Percentiles rank a stretch among this genome's conserved stretches.
phyloP scores from a whole-genome alignment of 2,113 vertebrate species.

The Irena cyanogastra region DNA sequence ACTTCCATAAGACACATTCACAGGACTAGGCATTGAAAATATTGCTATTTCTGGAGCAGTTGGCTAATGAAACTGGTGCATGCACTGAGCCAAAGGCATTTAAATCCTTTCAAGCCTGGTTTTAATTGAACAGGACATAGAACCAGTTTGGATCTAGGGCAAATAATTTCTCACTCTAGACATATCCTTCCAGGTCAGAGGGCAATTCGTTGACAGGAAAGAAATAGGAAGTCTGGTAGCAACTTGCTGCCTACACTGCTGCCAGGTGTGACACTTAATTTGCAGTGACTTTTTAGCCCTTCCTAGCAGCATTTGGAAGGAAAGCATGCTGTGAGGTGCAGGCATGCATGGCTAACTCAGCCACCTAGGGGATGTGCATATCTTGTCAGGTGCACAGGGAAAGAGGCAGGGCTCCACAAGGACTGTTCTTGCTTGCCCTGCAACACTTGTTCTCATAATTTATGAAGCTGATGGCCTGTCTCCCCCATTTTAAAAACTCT shows the following conservation, averaged over 20 bases:
- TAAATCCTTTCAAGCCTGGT: background rate
- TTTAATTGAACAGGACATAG: background rate
- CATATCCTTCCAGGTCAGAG: conserved; percentile 27
- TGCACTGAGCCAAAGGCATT: background rate
- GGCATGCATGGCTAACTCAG: conserved; percentile 23
- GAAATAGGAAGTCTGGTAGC: background rate
- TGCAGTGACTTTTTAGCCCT: conserved; percentile 39
- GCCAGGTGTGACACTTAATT: background rate
- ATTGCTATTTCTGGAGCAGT: background rate
- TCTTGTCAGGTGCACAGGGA: conserved; percentile 36
- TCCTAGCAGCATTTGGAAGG: conserved; percentile 17
- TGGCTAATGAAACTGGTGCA: background rate
- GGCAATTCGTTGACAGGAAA: background rate
- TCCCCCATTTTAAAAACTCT: background rate
- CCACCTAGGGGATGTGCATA: background rate
- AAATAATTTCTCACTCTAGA: background rate
- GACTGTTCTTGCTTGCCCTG: background rate
- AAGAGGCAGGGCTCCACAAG: background rate
- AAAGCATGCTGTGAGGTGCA: conserved; percentile 51
- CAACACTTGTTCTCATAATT: background rate
- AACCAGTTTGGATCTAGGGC: background rate
- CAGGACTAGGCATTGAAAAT: background rate
- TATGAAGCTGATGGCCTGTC: background rate
- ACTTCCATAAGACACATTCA: background rate
- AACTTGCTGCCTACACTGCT: background rate